Percentiles rank a stretch among this genome's conserved stretches.
These are phyloP conservation scores for Phainopepla nitens DNA, from an alignment of 2,113 vertebrate genomes.

Conservation along the genomic window DNA sequence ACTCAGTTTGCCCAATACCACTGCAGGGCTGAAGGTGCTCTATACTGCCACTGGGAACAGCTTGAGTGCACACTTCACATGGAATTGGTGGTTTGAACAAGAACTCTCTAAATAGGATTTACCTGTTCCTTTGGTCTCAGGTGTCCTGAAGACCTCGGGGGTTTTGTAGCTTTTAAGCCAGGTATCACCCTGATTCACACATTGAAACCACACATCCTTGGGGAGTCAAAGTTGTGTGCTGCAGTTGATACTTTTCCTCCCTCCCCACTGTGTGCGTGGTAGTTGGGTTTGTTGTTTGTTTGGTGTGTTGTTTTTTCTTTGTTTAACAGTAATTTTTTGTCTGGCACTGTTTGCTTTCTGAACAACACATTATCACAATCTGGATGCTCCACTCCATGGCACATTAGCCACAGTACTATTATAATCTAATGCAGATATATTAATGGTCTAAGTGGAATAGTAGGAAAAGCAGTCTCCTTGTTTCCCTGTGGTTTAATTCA, in stretches of 20 bases:
- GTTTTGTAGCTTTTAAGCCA: background rate
- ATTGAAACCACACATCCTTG: background rate
- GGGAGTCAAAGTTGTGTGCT: background rate
- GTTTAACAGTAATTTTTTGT: background rate
- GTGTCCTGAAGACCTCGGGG: background rate
- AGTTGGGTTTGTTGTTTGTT: background rate
- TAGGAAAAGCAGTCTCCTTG: background rate
- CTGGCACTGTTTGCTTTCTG: background rate
- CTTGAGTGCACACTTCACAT: fast-evolving
- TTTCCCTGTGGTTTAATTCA: background rate
- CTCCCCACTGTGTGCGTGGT: background rate
- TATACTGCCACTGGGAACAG: background rate
- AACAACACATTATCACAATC: background rate
- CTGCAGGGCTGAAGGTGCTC: background rate
- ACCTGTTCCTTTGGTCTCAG: background rate
- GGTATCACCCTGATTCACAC: fast-evolving
- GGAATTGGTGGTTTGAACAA: background rate
- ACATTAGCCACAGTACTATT: background rate
- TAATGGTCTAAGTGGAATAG: background rate
- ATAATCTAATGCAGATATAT: background rate
- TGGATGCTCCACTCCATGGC: background rate
- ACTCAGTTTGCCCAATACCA: fast-evolving
- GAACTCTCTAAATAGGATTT: background rate
- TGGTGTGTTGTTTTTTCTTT: background rate
- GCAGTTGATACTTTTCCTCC: background rate